Evolutionary conservation across 37 sponge, comb jelly and placozoan genomes (phyloP).

Genomic region (Oopsacas minuta): DNA sequence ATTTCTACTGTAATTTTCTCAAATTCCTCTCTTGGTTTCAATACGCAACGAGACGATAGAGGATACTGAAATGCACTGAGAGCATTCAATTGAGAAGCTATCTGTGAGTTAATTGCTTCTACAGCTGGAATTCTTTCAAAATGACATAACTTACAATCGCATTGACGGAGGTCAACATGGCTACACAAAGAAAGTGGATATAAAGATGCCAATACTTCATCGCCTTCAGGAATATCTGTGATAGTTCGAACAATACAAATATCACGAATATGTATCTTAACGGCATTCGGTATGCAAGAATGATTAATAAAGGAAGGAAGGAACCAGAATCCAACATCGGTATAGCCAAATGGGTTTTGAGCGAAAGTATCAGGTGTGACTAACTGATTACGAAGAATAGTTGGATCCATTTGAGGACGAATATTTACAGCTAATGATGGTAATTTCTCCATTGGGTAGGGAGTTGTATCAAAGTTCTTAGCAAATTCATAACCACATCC

Average conservation of each 20-base stretch:
- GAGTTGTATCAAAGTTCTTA: not conserved
- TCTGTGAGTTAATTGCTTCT: not conserved
- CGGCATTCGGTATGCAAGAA: not conserved
- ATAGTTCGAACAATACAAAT: conserved; percentile 6
- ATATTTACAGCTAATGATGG: not conserved
- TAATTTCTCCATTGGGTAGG: not conserved
- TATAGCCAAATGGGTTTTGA: not conserved
- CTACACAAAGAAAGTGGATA: not conserved
- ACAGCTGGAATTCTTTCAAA: not conserved
- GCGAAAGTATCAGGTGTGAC: not conserved
- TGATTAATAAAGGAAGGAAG: conserved; percentile 6
- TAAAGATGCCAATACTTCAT: not conserved
- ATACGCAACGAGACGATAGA: not conserved
- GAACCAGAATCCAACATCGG: not conserved
- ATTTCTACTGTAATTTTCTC: not conserved
- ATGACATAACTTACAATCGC: not conserved
- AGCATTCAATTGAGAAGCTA: not conserved
- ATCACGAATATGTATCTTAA: not conserved
- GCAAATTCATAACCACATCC: not conserved
- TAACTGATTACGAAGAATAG: not conserved
- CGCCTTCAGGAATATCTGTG: not conserved
- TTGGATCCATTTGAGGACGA: not conserved
- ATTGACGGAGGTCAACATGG: not conserved
- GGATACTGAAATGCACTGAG: not conserved
- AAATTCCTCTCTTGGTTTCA: not conserved